Percentiles rank a stretch among this genome's conserved stretches.
These are phyloP conservation scores for Lepidocolaptes lacrymiger DNA, from an alignment of 2,797 vertebrate genomes.

Conservation along the genomic window DNA sequence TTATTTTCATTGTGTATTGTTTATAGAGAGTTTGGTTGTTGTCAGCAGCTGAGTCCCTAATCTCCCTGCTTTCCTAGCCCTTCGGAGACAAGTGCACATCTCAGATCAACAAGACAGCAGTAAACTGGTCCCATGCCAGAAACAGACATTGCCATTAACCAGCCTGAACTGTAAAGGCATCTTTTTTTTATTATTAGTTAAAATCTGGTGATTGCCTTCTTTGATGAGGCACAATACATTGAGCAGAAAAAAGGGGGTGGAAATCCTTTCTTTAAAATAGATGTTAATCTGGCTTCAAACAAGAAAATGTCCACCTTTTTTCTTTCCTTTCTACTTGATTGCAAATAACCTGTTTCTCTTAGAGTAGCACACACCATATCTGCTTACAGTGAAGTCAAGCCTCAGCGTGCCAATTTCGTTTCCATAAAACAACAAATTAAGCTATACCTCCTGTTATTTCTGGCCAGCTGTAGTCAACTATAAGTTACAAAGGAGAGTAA, in stretches of 20 bases:
- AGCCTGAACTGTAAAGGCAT: conserved; percentile 3
- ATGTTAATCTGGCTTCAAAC: background rate
- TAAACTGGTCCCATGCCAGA: conserved; percentile 55
- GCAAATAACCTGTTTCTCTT: conserved; percentile 34
- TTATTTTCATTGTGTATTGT: conserved; percentile 72
- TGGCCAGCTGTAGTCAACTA: background rate
- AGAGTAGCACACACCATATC: background rate
- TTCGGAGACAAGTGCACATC: conserved; percentile 61
- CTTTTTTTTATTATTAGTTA: conserved; percentile 61
- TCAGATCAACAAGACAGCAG: conserved; percentile 64
- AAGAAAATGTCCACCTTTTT: conserved; percentile 25
- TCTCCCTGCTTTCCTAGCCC: conserved; percentile 68
- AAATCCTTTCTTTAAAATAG: background rate
- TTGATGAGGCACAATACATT: background rate
- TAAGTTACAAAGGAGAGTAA: background rate
- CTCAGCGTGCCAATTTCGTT: background rate
- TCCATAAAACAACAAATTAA: conserved; percentile 5
- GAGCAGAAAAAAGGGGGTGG: background rate
- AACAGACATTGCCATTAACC: conserved; percentile 39
- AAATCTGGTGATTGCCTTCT: conserved; percentile 43
- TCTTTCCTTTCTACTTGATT: conserved; percentile 35
- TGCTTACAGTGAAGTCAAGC: background rate
- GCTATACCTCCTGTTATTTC: background rate
- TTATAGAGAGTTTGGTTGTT: conserved; percentile 72
- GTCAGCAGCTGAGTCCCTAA: conserved; percentile 66